Base-by-base conservation (phyloP, 2,113 vertebrate genomes). In the Bubalus kerabau region DNA sequence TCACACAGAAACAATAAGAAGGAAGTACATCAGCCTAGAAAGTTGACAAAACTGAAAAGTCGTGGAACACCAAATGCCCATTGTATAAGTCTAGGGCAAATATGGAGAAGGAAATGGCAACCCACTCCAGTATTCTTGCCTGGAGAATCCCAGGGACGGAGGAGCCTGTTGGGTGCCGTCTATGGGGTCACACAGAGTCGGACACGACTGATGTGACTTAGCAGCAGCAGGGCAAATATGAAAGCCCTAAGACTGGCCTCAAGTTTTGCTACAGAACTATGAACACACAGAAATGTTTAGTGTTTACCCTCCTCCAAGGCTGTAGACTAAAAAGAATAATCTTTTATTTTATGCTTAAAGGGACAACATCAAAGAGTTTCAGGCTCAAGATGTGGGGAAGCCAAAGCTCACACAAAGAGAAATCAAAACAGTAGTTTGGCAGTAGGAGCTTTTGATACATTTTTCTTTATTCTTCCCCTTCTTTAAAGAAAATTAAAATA, bases 401-500 rank as follows among this genome's bases (percentile, higher is more conserved):
- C 83, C 62, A 86, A 94, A 90, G 64, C 71, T 97, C 40, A 81
- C 36, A 96, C 78, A 87, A 94, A 91, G 82, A 94, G 95, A 94
- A 94, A 97, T 94, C 54, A 95, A 97, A 97, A 96, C 88, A 96
- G 93, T 57, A 71, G 86, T 83, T 89, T 90, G 93, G 96, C 95
- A 91, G 78, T 21, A 32, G 46, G 64, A 82, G 91, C 94, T 91
- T 95, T 91, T 91, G 94, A 94, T 91, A 96, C 52, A 71, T 89
- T 84, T 97, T 85, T 92, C 88, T 91, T 87, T 54, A 91, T 32
- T 87, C 43, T 90, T 32, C 30, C 81, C 87, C 48, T 95, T 76
- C 90, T 95, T 91, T 93, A 88, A 78, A 97, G 91, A 97, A 96
- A 96, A 93, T 94, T 54, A 97, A 96, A 97, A 94, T 57, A 97